phyloP scores from a whole-genome alignment of 2,797 vertebrate species.

The Knipowitschia caucasica region DNA sequence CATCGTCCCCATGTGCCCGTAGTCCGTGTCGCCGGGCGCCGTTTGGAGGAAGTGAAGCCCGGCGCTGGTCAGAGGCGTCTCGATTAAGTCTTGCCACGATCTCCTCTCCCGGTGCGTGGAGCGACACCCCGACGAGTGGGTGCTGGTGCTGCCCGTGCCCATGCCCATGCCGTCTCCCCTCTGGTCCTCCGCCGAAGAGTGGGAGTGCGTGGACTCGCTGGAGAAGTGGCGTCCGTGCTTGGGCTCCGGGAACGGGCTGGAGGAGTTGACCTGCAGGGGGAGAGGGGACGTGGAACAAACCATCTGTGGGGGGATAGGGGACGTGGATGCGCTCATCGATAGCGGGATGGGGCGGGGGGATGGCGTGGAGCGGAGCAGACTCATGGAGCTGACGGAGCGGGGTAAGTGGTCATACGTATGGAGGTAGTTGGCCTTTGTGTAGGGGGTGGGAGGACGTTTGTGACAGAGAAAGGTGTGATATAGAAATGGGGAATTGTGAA shows the following conservation, averaged over 20 bases:
- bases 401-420: conserved; percentile 69
- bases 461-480: conserved; percentile 14
- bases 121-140: conserved; percentile 80
- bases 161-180: conserved; percentile 71
- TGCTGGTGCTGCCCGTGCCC: conserved; percentile 77
- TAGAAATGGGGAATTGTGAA: conserved; percentile 23
- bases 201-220: conserved; percentile 86
- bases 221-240: conserved; percentile 85
- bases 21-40: conserved; percentile 75
- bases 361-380: conserved; percentile 70
- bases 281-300: conserved; percentile 74
- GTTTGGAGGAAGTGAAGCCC: conserved; percentile 89
- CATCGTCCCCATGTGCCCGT: conserved; percentile 65
- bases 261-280: conserved; percentile 82
- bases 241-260: conserved; percentile 85
- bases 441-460: conserved; percentile 9
- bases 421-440: conserved; percentile 54
- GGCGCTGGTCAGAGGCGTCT: conserved; percentile 86
- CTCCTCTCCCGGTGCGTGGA: conserved; percentile 81
- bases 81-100: conserved; percentile 90
- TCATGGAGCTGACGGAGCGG: conserved; percentile 72
- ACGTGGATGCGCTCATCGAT: conserved; percentile 66
- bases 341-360: conserved; percentile 68
- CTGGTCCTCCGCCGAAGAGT: conserved; percentile 83
- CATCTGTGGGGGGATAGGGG: conserved; percentile 75